These are phyloP conservation scores for Lingula anatina DNA, from an alignment of 2,888 invertebrate species.

Conservation along the genomic window DNA sequence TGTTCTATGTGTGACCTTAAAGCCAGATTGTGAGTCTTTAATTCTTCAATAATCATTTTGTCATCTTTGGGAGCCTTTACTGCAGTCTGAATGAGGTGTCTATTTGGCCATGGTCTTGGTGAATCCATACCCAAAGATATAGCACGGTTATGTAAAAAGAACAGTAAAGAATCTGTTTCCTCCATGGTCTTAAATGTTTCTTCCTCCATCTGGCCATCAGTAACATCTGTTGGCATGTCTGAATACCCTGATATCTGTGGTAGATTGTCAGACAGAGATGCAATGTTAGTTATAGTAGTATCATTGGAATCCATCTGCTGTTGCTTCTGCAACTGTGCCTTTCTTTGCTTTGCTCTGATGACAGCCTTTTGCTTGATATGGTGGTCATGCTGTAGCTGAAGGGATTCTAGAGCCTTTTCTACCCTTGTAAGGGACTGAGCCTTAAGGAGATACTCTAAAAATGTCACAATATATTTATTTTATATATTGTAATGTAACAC, in stretches of 20 bases:
- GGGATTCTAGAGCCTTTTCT: conserved; percentile 62
- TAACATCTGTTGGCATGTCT: too few species aligned
- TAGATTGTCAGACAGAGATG: too few species aligned
- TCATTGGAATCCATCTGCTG: background rate
- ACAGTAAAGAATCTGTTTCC: conserved; percentile 35
- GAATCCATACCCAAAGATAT: too few species aligned
- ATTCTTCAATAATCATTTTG: conserved; percentile 33
- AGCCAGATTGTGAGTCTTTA: conserved; percentile 36
- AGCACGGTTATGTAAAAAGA: conserved; percentile 21
- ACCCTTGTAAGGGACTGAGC: conserved; percentile 56
- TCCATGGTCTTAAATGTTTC: conserved; percentile 26
- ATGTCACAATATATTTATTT: conserved; percentile 1
- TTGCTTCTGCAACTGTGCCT: conserved; percentile 1
- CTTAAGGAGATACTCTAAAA: conserved; percentile 59
- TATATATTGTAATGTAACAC: background rate
- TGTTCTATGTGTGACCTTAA: conserved; percentile 32
- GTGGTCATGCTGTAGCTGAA: conserved; percentile 67
- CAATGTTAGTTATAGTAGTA: too few species aligned
- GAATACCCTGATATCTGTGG: too few species aligned
- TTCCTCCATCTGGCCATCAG: too few species aligned
- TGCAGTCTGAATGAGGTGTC: too few species aligned
- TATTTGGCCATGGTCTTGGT: too few species aligned
- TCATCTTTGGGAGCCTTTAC: conserved; percentile 31
- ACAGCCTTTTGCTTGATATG: conserved; percentile 61
- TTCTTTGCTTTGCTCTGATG: conserved; percentile 18